Base-by-base conservation (phyloP, 2,113 vertebrate species). In the Trinectes maculatus region DNA sequence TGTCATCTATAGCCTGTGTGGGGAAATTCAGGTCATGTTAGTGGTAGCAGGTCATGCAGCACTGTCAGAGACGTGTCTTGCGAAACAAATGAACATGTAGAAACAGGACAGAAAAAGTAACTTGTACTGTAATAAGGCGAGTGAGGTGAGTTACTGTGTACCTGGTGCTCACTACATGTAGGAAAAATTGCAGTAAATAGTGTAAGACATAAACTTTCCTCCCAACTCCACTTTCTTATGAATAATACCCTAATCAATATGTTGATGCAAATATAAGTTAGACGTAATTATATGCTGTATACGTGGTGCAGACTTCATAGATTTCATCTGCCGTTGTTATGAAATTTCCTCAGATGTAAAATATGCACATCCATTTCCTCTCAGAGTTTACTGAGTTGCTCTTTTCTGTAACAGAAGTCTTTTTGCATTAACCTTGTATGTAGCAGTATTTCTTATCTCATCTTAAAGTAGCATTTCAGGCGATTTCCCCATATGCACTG, bases 381-480 rank as follows among this genome's bases (percentile, higher is more conserved):
- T n/a, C n/a, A n/a, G n/a, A n/a, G n/a, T n/a, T 16, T 21, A 21
- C 5, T 43, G 42, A 37, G 22, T 33, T 47, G 11, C n/a, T 58
- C 1, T 33, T 37, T 53, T 6, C 15, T 12, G n/a, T n/a, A n/a
- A 12, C 3, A 33, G 21, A 21, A 8, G 12, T 43, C 15, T 56
- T 48, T 67, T 62, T 58, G 6, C 15, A 22, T 26, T 36, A n/a
- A 10, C 10, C 0, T 25, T 21, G 47, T 39, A 5, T 36, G 5
- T 37, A 16, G n/a, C n/a, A 62, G 56, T 40, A 47, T 60, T 64
- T 52, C 11, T 46, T 16, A 19, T 10, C 25, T 37, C 53, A 36
- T 19, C 13, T 48, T 42, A 53, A 18, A 57, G 25, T 31, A 34
- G 56, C 53, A 46, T 71, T 69, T 69, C 42, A 69, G 29, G 11